Conservation (phyloP, 2,888 invertebrate species). For the Drosophila niveifrons region DNA sequence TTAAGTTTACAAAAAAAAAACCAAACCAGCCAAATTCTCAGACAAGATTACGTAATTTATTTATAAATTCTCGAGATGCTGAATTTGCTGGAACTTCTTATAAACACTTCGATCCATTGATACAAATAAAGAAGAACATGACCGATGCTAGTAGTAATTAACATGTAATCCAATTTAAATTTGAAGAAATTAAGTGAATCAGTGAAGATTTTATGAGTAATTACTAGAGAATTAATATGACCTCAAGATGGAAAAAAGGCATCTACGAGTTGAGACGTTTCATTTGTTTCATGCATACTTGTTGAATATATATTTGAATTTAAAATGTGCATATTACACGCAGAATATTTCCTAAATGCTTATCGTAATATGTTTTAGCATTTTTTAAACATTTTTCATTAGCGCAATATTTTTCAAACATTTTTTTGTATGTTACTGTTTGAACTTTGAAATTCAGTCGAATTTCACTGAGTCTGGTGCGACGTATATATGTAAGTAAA, state of each 20-base stretch:
- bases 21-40: slow-evolving; percentile 8
- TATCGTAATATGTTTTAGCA: slow-evolving; percentile 49
- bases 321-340: background rate
- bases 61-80: slow-evolving; percentile 35
- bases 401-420: slow-evolving; percentile 69
- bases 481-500: slow-evolving; percentile 4
- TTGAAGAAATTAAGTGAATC: too few species aligned
- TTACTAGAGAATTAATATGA: too few species aligned
- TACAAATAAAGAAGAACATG: background rate
- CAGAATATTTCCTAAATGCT: slow-evolving; percentile 19
- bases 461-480: slow-evolving; percentile 34
- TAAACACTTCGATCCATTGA: background rate
- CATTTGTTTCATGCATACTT: background rate
- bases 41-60: slow-evolving; percentile 4
- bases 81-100: slow-evolving; percentile 49
- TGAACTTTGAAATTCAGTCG: slow-evolving; percentile 69
- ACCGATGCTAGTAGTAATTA: background rate
- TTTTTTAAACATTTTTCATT: slow-evolving; percentile 73
- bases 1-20: too few species aligned
- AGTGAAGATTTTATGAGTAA: too few species aligned
- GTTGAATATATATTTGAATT: background rate
- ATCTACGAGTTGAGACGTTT: background rate
- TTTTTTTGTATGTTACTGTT: slow-evolving; percentile 70
- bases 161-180: background rate
- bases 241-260: background rate